Evolutionary conservation across 2,797 vertebrate species (phyloP).

Genomic region (Ctenosaura bakeri): DNA sequence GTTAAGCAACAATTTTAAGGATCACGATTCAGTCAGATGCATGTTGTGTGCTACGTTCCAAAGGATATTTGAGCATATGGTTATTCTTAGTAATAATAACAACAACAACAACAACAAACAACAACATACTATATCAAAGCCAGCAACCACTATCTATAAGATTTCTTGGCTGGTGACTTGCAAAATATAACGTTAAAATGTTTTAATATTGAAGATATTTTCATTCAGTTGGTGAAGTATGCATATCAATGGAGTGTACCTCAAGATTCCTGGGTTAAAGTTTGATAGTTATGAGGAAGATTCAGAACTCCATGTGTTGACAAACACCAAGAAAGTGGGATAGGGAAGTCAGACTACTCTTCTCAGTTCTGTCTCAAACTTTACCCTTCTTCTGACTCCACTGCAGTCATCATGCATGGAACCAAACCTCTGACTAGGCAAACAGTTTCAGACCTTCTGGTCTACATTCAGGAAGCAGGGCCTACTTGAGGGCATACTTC

Average conservation of each 20-base stretch:
- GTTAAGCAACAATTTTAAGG: slow-evolving; percentile 6
- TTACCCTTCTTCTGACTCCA: not conserved
- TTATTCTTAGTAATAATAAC: not conserved
- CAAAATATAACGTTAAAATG: slow-evolving; percentile 39
- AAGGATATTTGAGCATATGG: slow-evolving; percentile 9
- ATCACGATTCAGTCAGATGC: not conserved
- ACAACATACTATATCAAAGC: not conserved
- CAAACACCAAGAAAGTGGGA: no score
- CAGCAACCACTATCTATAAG: not conserved
- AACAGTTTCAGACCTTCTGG: not conserved
- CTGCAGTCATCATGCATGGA: not conserved
- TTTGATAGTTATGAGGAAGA: not conserved
- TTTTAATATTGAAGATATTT: not conserved
- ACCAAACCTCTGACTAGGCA: not conserved
- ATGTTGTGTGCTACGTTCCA: not conserved
- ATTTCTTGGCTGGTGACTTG: not conserved
- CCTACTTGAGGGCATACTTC: not conserved
- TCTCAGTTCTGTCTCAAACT: not conserved
- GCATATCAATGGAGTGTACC: not conserved
- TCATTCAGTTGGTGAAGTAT: not conserved
- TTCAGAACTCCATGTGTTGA: not conserved
- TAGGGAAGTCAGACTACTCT: not conserved
- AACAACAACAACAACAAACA: not conserved
- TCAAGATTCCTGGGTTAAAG: not conserved
- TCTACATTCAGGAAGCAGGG: not conserved